Evolutionary conservation across 2,888 invertebrate species (phyloP).

Genomic region (Sipha maydis): DNA sequence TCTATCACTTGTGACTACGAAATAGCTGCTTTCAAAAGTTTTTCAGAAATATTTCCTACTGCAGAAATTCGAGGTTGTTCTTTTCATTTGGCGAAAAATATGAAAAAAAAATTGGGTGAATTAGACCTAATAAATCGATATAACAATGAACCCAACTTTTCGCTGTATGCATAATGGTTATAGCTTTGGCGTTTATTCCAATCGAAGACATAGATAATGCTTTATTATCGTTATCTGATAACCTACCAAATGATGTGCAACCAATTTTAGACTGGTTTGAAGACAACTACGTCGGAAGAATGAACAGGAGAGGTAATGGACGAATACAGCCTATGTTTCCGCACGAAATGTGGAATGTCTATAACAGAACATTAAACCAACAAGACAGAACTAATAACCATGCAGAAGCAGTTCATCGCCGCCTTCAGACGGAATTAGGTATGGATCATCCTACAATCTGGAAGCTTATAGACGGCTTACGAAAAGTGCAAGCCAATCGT

Average conservation of each 20-base stretch:
- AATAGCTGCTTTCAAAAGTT: not conserved
- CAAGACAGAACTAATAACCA: not conserved
- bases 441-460: constrained; percentile 23
- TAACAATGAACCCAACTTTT: too few relatives aligned
- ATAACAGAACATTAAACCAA: too few relatives aligned
- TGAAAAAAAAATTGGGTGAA: constrained; percentile 7
- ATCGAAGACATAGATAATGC: not conserved
- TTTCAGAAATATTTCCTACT: constrained; percentile 18
- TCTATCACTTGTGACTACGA: too few relatives aligned
- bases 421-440: constrained; percentile 1
- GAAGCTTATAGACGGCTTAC: too few relatives aligned
- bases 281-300: too few relatives aligned
- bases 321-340: too few relatives aligned
- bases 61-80: constrained; percentile 11
- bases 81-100: not conserved
- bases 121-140: not conserved
- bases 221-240: not conserved
- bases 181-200: not conserved
- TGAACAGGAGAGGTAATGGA: too few relatives aligned
- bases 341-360: too few relatives aligned
- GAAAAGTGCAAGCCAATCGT: too few relatives aligned
- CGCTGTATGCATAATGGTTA: too few relatives aligned
- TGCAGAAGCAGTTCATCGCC: not conserved
- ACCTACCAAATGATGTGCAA: not conserved
- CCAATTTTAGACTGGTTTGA: too few relatives aligned